Percentiles rank a stretch among this genome's conserved stretches.
phyloP scores from a whole-genome alignment of 2,797 vertebrate species.

The Dromococcyx pavoninus region DNA sequence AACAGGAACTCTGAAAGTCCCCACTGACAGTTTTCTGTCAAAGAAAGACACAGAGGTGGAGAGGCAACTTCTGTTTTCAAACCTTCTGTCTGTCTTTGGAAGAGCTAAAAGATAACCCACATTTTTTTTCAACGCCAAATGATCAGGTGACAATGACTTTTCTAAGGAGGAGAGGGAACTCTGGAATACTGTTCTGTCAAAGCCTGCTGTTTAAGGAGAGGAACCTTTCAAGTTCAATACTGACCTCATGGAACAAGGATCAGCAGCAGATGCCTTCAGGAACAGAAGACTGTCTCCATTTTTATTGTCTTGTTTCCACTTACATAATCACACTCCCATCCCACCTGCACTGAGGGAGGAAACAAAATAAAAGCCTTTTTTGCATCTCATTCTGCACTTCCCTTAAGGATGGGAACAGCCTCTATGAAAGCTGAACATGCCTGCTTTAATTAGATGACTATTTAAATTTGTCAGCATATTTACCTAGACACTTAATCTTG shows the following conservation, averaged over 20 bases:
- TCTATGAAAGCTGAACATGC: conserved; percentile 16
- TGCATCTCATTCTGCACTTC: conserved; percentile 30
- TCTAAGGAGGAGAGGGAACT: not conserved
- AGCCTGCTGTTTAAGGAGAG: not conserved
- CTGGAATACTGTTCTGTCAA: not conserved
- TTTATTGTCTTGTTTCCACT: conserved; percentile 27
- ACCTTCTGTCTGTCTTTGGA: not conserved
- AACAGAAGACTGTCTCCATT: not conserved
- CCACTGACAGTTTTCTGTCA: not conserved
- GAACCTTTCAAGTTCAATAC: not conserved
- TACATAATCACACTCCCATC: not conserved
- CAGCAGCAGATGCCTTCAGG: not conserved
- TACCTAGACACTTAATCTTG: conserved; percentile 49
- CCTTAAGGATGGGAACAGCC: conserved; percentile 30
- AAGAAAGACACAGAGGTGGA: not conserved
- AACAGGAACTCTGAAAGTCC: not conserved
- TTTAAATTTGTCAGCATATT: conserved; percentile 39
- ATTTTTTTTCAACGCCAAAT: not conserved
- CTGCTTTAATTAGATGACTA: conserved; percentile 45
- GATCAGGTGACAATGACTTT: not conserved
- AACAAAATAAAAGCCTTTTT: conserved; percentile 22
- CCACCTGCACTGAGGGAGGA: not conserved
- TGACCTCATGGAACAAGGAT: not conserved
- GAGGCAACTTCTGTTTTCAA: not conserved
- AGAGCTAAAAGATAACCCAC: not conserved